A percentile compares a stretch with the other conserved stretches of the same genome.
Conservation (phyloP, 2,797 vertebrate genomes). For the Columba guinea region DNA sequence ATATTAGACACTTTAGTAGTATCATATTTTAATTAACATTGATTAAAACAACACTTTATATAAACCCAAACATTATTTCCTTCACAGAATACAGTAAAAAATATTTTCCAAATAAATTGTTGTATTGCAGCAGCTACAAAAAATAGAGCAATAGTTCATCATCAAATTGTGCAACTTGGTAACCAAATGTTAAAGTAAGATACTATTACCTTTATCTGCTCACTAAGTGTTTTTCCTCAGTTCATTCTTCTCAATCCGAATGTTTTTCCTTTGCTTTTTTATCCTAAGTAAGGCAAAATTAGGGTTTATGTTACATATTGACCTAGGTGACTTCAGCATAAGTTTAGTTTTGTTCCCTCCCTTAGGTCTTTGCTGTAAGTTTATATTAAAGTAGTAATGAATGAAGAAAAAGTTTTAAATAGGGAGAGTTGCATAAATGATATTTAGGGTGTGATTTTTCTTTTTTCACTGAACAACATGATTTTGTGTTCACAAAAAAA, state of each 20-base stretch:
- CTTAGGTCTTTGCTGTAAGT: not conserved
- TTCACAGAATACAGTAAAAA: not conserved
- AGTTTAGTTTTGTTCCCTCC: not conserved
- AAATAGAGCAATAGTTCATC: not conserved
- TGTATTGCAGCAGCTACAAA: not conserved
- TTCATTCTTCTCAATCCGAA: not conserved
- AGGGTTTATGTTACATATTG: not conserved
- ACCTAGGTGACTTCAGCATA: not conserved
- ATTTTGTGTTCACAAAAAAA: not conserved
- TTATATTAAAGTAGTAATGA: not conserved
- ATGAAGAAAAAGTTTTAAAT: not conserved
- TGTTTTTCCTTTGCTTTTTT: not conserved
- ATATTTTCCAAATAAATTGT: not conserved
- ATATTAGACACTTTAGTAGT: not conserved
- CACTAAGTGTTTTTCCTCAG: not conserved
- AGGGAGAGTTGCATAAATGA: not conserved
- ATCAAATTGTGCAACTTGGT: not conserved
- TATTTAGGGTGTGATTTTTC: not conserved
- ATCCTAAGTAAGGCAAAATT: not conserved
- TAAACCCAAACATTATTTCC: not conserved
- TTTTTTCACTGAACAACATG: not conserved
- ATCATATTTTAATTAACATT: slow-evolving; percentile 47
- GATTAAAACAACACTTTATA: slow-evolving; percentile 35
- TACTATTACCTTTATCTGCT: not conserved
- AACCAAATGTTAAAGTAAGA: not conserved